Percentiles rank a stretch among this genome's conserved stretches.
Evolutionary conservation across 2,113 vertebrate species (phyloP).

Genomic region (Protobothrops mucrosquamatus): DNA sequence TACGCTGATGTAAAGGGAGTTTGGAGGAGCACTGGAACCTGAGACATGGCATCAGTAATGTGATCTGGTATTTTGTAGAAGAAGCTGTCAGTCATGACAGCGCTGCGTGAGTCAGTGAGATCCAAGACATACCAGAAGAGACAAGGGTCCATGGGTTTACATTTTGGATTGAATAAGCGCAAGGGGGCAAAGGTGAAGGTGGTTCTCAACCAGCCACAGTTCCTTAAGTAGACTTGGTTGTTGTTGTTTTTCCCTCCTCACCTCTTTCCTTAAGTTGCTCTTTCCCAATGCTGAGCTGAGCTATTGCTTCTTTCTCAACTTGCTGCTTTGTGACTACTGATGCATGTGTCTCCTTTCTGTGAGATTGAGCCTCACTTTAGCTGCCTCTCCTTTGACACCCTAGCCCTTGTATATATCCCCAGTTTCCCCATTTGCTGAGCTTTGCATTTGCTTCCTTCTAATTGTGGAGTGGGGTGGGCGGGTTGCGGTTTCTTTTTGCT

Average conservation of each 20-base stretch:
- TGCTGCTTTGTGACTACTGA: neutral
- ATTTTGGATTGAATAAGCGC: neutral
- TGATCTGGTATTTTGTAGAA: neutral
- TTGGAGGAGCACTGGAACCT: neutral
- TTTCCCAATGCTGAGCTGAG: neutral
- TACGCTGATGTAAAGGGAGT: no score
- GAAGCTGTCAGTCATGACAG: neutral
- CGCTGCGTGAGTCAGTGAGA: neutral
- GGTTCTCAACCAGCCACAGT: neutral
- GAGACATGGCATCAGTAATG: no score
- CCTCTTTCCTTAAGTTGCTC: neutral
- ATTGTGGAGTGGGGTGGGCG: neutral
- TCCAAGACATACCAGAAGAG: neutral
- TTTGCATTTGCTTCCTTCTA: neutral
- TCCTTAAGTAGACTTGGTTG: constrained; percentile 31
- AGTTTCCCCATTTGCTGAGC: constrained; percentile 27
- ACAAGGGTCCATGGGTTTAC: neutral
- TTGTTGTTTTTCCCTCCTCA: neutral
- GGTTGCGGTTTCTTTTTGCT: neutral
- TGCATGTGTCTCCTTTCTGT: neutral
- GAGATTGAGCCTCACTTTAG: neutral
- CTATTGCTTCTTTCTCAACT: neutral
- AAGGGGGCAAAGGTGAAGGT: neutral
- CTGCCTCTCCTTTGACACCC: neutral
- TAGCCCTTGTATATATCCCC: neutral